These are phyloP conservation scores for Spheniscus mendiculus DNA, from an alignment of 2,113 vertebrate genomes.

Conservation along the genomic window DNA sequence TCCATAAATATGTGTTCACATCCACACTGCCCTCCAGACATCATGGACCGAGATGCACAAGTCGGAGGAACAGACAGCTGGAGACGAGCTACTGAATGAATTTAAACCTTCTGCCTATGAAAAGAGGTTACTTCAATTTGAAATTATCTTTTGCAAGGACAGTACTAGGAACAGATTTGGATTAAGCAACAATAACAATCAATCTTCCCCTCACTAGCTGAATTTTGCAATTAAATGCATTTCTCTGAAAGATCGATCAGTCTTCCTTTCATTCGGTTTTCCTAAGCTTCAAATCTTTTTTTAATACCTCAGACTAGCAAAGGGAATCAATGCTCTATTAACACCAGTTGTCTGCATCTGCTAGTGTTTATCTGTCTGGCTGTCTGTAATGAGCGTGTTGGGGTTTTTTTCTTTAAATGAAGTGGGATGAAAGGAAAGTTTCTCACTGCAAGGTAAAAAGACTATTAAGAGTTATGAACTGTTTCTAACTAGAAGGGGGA, in stretches of 20 bases:
- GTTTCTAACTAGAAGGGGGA: background rate
- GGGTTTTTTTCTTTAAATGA: background rate
- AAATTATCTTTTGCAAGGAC: background rate
- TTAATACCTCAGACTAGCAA: background rate
- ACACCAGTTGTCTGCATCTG: background rate
- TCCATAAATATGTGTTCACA: background rate
- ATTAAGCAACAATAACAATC: background rate
- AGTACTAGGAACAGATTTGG: background rate
- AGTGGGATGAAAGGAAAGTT: background rate
- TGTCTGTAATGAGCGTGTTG: background rate
- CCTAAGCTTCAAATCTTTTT: background rate
- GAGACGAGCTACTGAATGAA: background rate
- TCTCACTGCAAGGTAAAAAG: background rate
- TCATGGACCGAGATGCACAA: background rate
- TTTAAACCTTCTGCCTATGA: background rate
- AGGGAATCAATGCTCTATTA: background rate
- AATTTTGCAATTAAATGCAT: background rate
- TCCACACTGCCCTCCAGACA: slow-evolving; percentile 13
- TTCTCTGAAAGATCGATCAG: background rate
- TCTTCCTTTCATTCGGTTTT: background rate
- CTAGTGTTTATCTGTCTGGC: background rate
- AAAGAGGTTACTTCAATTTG: background rate
- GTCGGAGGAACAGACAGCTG: background rate
- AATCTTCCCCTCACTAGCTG: background rate
- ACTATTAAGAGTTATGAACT: background rate